A percentile compares a stretch with the other conserved stretches of the same genome.
These are phyloP conservation scores for Dryoscopus gambensis DNA, from an alignment of 2,113 vertebrate genomes.

Conservation along the genomic window DNA sequence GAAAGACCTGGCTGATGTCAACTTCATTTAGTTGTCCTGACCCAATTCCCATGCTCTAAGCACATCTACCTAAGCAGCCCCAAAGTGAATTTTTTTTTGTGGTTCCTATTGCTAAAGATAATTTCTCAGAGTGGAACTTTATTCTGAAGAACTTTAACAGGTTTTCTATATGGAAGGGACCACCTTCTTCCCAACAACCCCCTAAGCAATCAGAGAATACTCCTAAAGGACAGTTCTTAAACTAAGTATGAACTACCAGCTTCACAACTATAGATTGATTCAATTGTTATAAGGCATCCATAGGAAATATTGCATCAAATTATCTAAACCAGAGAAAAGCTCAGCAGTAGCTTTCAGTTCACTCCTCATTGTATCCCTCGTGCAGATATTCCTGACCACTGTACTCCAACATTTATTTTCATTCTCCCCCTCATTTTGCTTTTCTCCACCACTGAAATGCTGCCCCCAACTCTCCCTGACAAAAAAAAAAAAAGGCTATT, in stretches of 20 bases:
- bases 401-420: not conserved
- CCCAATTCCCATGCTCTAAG: not conserved
- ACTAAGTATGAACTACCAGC: not conserved
- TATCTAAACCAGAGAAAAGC: not conserved
- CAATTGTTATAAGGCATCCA: not conserved
- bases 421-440: not conserved
- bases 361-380: not conserved
- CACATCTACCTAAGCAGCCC: not conserved
- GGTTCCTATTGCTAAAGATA: not conserved
- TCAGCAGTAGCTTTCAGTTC: not conserved
- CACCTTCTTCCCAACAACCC: not conserved
- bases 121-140: not conserved
- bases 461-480: fast-evolving
- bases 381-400: not conserved
- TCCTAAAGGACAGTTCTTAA: not conserved
- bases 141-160: not conserved
- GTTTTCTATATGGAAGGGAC: not conserved
- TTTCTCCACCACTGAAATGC: not conserved
- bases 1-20: not conserved
- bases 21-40: not conserved
- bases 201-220: not conserved
- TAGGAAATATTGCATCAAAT: not conserved
- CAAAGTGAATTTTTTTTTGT: not conserved
- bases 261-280: not conserved
- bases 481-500: not conserved